phyloP scores from a whole-genome alignment of 2,797 vertebrate species.

The Hippopotamyrus pictus region DNA sequence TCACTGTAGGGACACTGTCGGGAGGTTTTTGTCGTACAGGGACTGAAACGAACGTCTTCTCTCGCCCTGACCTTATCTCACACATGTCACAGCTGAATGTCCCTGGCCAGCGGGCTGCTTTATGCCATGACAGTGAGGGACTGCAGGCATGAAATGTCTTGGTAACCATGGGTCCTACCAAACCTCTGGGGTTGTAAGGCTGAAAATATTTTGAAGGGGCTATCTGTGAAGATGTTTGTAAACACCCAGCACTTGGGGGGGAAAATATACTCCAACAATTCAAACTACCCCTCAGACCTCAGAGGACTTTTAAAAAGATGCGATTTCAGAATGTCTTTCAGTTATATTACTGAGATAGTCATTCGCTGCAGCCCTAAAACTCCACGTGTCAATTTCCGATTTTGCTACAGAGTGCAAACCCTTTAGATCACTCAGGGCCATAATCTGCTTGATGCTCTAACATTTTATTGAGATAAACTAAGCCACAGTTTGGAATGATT shows the following conservation, averaged over 20 bases:
- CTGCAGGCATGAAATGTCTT: not conserved
- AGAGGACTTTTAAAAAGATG: not conserved
- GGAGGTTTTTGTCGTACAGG: not conserved
- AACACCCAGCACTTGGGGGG: not conserved
- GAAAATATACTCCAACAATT: not conserved
- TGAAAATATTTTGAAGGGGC: conserved; percentile 28
- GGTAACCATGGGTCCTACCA: conserved; percentile 16
- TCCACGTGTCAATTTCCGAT: not conserved
- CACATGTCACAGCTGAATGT: not conserved
- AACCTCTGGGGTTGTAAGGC: conserved; percentile 18
- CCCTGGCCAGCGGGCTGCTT: not conserved
- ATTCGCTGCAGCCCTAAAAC: not conserved
- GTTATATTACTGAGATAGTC: not conserved
- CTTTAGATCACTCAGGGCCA: conserved; percentile 33
- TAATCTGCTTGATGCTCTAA: conserved; percentile 23
- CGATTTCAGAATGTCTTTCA: not conserved
- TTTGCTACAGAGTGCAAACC: conserved; percentile 13
- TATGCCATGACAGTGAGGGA: not conserved
- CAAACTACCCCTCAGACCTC: not conserved
- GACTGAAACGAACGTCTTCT: not conserved
- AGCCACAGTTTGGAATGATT: not conserved
- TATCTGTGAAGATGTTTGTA: conserved; percentile 31
- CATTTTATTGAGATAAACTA: conserved; percentile 40
- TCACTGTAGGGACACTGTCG: not conserved
- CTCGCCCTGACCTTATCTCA: not conserved